phyloP scores from a whole-genome alignment of 2,888 invertebrate species.

The Xestia c-nigrum region DNA sequence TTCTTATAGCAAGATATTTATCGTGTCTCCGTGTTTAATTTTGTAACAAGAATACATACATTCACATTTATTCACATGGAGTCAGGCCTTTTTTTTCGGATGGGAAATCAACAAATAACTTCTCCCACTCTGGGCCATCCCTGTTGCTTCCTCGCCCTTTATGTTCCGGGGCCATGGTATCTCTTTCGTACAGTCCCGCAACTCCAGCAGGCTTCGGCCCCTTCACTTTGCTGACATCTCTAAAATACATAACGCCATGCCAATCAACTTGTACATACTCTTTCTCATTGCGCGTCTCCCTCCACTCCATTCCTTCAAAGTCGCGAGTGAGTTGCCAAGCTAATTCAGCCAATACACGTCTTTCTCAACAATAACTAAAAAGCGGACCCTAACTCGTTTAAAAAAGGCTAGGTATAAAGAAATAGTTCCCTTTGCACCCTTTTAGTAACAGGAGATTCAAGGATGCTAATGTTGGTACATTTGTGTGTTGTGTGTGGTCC shows the following conservation, averaged over 20 bases:
- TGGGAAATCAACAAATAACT: too few species aligned
- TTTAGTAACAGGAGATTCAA: conserved; percentile 34
- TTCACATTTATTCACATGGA: background rate
- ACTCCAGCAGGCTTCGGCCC: too few species aligned
- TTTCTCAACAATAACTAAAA: background rate
- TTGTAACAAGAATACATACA: background rate
- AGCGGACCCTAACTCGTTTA: background rate
- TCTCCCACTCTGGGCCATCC: too few species aligned
- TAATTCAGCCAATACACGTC: background rate
- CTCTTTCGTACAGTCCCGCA: too few species aligned
- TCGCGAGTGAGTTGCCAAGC: too few species aligned
- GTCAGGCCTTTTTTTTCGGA: too few species aligned
- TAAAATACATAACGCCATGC: background rate
- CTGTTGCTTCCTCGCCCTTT: too few species aligned
- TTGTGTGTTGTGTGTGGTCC: conserved; percentile 21
- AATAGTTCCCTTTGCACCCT: conserved; percentile 1
- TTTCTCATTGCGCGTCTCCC: background rate
- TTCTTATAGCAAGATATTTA: too few species aligned
- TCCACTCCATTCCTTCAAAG: background rate
- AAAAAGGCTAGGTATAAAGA: conserved; percentile 10
- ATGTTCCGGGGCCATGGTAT: too few species aligned
- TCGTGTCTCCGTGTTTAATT: background rate
- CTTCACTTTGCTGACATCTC: too few species aligned
- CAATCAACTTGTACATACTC: background rate
- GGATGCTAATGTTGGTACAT: conserved; percentile 32